A percentile compares a stretch with the other conserved stretches of the same genome.
These are phyloP conservation scores for Catocala fraxini DNA, from an alignment of 2,888 invertebrate genomes.

Conservation along the genomic window DNA sequence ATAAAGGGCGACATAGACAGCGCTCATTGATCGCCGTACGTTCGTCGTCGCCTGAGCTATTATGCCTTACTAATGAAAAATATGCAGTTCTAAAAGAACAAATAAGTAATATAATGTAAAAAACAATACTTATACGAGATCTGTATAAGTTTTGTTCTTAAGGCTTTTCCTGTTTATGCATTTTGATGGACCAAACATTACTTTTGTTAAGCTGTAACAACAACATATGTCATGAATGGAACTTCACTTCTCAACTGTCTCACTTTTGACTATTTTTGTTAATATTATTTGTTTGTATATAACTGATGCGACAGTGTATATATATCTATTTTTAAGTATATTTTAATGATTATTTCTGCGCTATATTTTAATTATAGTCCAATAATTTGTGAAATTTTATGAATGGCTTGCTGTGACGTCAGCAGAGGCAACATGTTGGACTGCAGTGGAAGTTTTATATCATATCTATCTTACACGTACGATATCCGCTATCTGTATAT, in stretches of 20 bases:
- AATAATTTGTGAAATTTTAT: conserved; percentile 5
- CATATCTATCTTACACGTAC: not conserved
- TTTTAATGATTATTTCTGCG: conserved; percentile 9
- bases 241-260: conserved; percentile 6
- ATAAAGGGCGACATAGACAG: conserved; percentile 11
- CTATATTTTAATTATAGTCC: not conserved
- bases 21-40: not conserved
- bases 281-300: conserved; percentile 28
- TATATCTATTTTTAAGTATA: conserved; percentile 13
- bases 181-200: conserved; percentile 47
- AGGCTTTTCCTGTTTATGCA: conserved; percentile 33
- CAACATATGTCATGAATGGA: conserved; percentile 3
- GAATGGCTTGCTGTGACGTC: conserved; percentile 23
- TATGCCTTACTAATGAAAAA: conserved; percentile 42
- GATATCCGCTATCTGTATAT: no score
- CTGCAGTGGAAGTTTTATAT: not conserved
- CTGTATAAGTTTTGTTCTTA: conserved; percentile 34
- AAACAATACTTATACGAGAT: conserved; percentile 22
- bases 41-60: conserved; percentile 29
- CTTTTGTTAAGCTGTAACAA: conserved; percentile 22
- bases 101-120: conserved; percentile 29
- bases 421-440: conserved; percentile 8
- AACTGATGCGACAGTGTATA: conserved; percentile 22
- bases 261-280: conserved; percentile 22
- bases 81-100: conserved; percentile 48